These are phyloP conservation scores for Panonychus citri DNA, from an alignment of 1,140 invertebrate genomes.

Conservation along the genomic window DNA sequence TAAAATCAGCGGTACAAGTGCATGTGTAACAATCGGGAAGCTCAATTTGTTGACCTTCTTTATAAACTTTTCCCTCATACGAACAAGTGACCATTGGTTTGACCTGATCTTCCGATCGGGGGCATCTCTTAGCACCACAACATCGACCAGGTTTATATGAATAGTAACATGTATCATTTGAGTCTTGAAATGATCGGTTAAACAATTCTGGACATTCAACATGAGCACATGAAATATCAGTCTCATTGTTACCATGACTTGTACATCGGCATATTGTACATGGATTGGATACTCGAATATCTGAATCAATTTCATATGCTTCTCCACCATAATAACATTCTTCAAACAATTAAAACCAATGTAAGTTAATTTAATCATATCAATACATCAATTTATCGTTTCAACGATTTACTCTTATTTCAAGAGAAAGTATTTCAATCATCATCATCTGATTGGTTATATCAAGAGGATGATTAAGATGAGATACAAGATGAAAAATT, in stretches of 20 bases:
- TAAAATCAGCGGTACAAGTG: not conserved
- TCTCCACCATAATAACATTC: not conserved
- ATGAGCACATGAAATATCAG: not conserved
- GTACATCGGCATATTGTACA: not conserved
- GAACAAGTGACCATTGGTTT: not conserved
- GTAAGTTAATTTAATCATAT: too few species aligned
- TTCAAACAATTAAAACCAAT: not conserved
- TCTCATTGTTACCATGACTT: not conserved
- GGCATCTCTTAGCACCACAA: not conserved
- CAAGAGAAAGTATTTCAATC: too few species aligned
- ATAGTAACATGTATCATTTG: not conserved
- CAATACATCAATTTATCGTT: too few species aligned
- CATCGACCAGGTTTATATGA: not conserved
- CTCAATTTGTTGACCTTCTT: not conserved
- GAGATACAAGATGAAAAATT: too few species aligned
- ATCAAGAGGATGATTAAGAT: too few species aligned
- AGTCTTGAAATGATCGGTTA: not conserved
- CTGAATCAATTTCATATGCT: not conserved
- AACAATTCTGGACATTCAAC: not conserved
- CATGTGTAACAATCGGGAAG: not conserved
- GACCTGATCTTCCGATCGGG: not conserved
- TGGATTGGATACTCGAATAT: not conserved
- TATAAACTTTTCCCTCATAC: not conserved
- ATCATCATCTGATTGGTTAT: too few species aligned
- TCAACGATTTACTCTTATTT: too few species aligned